A percentile compares a stretch with the other conserved stretches of the same genome.
These are phyloP conservation scores for Ornithoptera alexandrae DNA, from an alignment of 2,888 invertebrate species.

Conservation along the genomic window DNA sequence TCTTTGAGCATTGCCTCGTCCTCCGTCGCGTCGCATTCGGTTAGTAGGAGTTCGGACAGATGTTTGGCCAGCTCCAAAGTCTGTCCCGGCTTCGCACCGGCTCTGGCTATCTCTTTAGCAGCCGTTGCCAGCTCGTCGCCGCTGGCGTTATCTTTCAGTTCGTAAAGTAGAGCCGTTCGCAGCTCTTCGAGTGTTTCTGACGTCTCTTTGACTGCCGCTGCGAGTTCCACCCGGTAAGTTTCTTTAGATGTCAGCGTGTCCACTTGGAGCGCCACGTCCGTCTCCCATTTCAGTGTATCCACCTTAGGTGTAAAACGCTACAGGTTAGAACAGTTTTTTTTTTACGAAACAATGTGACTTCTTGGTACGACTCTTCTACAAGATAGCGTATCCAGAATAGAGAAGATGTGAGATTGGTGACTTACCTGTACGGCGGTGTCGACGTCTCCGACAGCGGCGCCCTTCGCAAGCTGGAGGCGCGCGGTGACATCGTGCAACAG, in stretches of 20 bases:
- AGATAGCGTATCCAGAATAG: neutral
- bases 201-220: conserved; percentile 86
- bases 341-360: no score
- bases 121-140: conserved; percentile 81
- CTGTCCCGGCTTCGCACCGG: conserved; percentile 88
- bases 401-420: neutral
- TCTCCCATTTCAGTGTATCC: conserved; percentile 87
- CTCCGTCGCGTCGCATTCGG: conserved; percentile 85
- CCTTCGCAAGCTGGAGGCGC: conserved; percentile 58
- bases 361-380: neutral
- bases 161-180: conserved; percentile 73
- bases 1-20: conserved; percentile 83
- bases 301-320: conserved; percentile 73
- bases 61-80: conserved; percentile 90
- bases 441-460: conserved; percentile 61
- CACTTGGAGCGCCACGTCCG: conserved; percentile 89
- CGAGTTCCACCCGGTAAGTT: conserved; percentile 88
- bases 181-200: conserved; percentile 83
- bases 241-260: conserved; percentile 91
- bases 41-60: conserved; percentile 85
- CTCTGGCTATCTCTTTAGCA: conserved; percentile 86
- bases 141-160: conserved; percentile 72
- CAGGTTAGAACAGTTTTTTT: neutral
- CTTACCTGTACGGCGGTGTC: conserved; percentile 68
- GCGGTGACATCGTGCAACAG: conserved; percentile 60